Conservation (phyloP, 2,113 vertebrate genomes). For the Rissa tridactyla region DNA sequence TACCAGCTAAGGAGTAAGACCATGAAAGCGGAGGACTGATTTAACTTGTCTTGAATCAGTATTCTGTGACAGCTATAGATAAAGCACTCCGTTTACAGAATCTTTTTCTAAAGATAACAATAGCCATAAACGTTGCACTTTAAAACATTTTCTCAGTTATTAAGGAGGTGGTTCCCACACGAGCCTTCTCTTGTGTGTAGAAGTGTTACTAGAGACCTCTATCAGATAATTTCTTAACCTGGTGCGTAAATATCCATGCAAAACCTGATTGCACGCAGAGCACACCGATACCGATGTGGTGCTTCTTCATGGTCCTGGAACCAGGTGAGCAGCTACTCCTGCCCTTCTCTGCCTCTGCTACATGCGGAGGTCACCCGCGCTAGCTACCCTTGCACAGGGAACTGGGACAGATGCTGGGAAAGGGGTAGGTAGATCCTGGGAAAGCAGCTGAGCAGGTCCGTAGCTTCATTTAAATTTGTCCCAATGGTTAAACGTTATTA, state of each 20-base stretch:
- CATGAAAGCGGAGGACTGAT: neutral
- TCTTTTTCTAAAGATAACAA: neutral
- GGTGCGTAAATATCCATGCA: neutral
- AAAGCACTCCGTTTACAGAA: neutral
- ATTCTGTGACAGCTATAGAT: neutral
- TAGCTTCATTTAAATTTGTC: neutral
- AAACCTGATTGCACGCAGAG: neutral
- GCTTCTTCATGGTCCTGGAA: neutral
- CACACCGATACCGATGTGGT: neutral
- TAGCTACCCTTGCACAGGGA: neutral
- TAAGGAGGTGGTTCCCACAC: neutral
- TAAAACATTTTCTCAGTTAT: neutral
- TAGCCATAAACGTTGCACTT: neutral
- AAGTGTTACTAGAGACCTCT: neutral
- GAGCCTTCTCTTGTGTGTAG: neutral
- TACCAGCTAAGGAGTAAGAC: neutral
- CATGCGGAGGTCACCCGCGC: accelerated
- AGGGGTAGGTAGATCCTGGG: neutral
- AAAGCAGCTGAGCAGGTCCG: neutral
- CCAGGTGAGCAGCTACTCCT: neutral
- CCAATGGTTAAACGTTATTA: neutral
- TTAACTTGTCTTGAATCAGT: neutral
- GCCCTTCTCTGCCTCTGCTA: neutral
- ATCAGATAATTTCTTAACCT: neutral
- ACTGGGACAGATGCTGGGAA: neutral